Conservation (phyloP, 1,140 invertebrate species). For the Pachypeltis micranthus region DNA sequence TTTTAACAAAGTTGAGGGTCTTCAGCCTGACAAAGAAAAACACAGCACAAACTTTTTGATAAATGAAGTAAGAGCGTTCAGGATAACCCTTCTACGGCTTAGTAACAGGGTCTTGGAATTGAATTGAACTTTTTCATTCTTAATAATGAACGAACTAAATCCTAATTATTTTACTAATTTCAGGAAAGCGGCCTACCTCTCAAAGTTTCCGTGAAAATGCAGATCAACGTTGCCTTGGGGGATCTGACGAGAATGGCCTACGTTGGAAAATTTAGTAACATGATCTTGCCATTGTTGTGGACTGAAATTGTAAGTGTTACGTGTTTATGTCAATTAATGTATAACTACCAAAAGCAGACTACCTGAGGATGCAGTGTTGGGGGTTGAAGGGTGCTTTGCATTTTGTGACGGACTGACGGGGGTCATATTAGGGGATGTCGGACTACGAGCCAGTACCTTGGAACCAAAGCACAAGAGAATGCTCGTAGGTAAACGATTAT, state of each 20-base stretch:
- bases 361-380: no score
- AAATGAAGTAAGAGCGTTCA: slow-evolving; percentile 46
- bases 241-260: slow-evolving; percentile 49
- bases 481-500: no score
- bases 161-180: slow-evolving; percentile 15
- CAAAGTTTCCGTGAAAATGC: slow-evolving; percentile 58
- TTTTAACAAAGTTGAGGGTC: slow-evolving; percentile 52
- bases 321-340: no score
- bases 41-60: slow-evolving; percentile 60
- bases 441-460: no score
- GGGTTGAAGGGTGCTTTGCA: no score
- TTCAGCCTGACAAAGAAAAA: slow-evolving; percentile 48
- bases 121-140: not conserved
- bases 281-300: slow-evolving; percentile 63
- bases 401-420: no score
- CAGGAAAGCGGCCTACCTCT: slow-evolving; percentile 61
- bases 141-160: not conserved
- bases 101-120: no score
- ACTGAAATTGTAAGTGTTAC: slow-evolving; percentile 64
- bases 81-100: not conserved
- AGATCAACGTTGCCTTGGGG: slow-evolving; percentile 70
- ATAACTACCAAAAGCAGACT: no score
- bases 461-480: no score
- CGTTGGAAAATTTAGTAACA: slow-evolving; percentile 47
- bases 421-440: no score